These are phyloP conservation scores for Urocynchramus pylzowi DNA, from an alignment of 2,113 vertebrate species.

Conservation along the genomic window DNA sequence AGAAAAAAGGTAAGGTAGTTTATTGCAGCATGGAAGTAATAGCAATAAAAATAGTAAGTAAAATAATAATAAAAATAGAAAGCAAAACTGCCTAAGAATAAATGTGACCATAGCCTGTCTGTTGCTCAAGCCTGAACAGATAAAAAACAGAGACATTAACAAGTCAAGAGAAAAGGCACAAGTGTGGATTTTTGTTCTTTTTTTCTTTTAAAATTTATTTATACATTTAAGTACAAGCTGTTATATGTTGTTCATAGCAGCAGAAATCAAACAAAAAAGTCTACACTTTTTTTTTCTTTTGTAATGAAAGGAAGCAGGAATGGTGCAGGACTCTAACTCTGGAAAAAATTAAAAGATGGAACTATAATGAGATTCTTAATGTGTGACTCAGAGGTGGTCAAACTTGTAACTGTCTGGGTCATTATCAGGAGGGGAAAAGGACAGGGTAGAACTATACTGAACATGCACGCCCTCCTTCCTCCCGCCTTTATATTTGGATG, in stretches of 20 bases:
- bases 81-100: not conserved
- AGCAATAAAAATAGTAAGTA: not conserved
- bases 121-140: not conserved
- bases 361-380: conserved; percentile 8
- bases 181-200: not conserved
- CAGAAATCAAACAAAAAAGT: not conserved
- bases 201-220: not conserved
- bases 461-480: not conserved
- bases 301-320: not conserved
- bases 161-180: not conserved
- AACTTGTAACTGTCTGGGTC: not conserved
- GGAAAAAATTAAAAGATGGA: conserved; percentile 8
- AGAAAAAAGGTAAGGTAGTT: not conserved
- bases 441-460: not conserved
- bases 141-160: not conserved
- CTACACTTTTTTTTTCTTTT: not conserved
- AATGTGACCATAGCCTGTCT: not conserved
- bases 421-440: not conserved
- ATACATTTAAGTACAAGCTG: not conserved
- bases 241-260: not conserved
- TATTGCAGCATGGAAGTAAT: not conserved
- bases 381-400: not conserved
- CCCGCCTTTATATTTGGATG: not conserved
- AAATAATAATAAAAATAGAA: not conserved
- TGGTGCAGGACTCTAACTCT: not conserved